Evolutionary conservation across 37 sponge, comb jelly and placozoan genomes (phyloP), one percentile per base, ranked within the genome.

Genomic region (Beroe forskalii): DNA sequence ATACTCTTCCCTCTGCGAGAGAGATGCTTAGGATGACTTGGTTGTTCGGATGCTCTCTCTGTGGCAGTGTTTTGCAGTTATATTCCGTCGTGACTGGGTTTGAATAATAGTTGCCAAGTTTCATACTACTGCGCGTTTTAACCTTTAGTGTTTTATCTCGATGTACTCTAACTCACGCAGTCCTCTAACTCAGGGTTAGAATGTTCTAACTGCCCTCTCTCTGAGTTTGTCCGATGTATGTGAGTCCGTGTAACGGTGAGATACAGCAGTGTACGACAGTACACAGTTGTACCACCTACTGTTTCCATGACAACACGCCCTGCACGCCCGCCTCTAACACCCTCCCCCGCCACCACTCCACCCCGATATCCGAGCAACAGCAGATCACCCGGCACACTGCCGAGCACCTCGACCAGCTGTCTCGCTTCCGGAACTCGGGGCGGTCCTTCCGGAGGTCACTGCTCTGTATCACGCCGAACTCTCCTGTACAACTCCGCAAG

Each of bases 281-380:
- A 8, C 72, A 69, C 72, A 69, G 72, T 33, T 69, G 72, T 35
- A 69, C 72, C 4, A 35, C 32, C 17, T 69, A 69, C 72, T 69
- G 72, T 33, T 69, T 27, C 32, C 72, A 28, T 33, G 72, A 69
- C 37, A 69, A 28, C 37, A 9, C 72, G 17, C 1, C 72, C 3
- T 63, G 66, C 14, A 36, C 39, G 32, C 27, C 72, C 72, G 39
- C 72, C 27, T 69, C 32, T 12, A 48, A 48, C 55, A 48, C 55
- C 6, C 55, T 48, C 55, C 55, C 55, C 6, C 55, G 55, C 55
- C 55, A 48, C 55, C 55, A 48, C 55, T 48, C 55, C 55, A 48
- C 55, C 6, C 55, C 55, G 12, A n/a, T n/a, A n/a, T n/a, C n/a
- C n/a, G n/a, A n/a, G n/a, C n/a, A n/a, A n/a, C n/a, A n/a, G n/a